Conservation (phyloP, 1,140 invertebrate genomes). For the Bathynomus jamesi region DNA sequence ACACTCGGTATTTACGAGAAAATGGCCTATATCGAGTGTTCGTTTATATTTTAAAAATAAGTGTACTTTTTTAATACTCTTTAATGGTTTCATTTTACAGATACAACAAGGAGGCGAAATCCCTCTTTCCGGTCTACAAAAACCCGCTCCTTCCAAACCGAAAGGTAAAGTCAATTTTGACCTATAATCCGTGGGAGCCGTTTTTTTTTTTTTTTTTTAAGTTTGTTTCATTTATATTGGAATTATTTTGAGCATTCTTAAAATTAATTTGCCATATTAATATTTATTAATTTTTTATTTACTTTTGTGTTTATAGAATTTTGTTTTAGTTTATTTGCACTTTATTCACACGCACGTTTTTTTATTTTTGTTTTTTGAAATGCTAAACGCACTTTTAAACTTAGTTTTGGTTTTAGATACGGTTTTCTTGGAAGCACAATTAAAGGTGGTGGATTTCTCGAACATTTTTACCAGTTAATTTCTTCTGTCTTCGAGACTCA, state of each 20-base stretch:
- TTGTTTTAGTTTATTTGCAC: background rate
- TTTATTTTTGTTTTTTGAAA: background rate
- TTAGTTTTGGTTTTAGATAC: background rate
- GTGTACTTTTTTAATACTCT: no score
- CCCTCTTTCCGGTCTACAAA: constrained; percentile 74
- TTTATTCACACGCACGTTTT: background rate
- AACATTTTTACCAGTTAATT: no score
- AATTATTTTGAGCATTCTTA: no score
- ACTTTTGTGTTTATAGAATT: background rate
- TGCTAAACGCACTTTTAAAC: background rate
- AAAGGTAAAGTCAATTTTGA: no score
- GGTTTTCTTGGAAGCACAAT: background rate
- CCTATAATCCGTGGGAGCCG: background rate
- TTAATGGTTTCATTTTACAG: constrained; percentile 40
- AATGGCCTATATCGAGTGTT: no score
- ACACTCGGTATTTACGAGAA: no score
- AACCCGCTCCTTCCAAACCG: constrained; percentile 73
- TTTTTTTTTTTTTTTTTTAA: background rate
- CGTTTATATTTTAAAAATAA: no score
- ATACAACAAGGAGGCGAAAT: constrained; percentile 86
- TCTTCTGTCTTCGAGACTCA: no score
- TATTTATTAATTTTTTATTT: background rate
- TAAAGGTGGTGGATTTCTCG: no score
- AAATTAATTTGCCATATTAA: background rate
- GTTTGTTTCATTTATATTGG: background rate